Conservation (phyloP, 1,140 invertebrate genomes). For the Coptotermes formosanus region DNA sequence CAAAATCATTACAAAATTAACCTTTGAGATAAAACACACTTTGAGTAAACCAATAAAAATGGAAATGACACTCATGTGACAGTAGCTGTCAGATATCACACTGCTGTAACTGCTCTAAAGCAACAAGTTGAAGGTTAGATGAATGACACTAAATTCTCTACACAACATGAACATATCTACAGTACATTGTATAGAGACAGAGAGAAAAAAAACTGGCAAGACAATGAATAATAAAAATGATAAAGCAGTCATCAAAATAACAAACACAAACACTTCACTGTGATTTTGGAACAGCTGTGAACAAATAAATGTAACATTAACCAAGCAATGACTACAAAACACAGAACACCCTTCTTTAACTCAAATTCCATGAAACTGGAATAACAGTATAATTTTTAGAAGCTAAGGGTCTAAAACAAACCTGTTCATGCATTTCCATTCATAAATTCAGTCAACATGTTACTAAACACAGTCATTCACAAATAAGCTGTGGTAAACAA, state of each 20-base stretch:
- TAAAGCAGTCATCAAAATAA: constrained; percentile 1
- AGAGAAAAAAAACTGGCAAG: not conserved
- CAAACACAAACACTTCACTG: not conserved
- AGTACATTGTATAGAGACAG: not conserved
- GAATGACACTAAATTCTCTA: not conserved
- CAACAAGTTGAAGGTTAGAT: not conserved
- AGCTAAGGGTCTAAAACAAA: not conserved
- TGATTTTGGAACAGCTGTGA: not conserved
- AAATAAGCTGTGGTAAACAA: constrained; percentile 1
- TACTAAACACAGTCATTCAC: not conserved
- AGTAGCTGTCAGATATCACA: constrained; percentile 8
- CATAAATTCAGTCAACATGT: not conserved
- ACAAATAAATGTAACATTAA: constrained; percentile 7
- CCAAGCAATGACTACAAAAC: not conserved
- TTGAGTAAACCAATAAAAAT: not conserved
- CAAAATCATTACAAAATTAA: not conserved
- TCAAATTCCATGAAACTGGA: not conserved
- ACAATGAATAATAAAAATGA: not conserved
- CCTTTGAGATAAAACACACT: not conserved
- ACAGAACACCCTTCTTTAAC: not conserved
- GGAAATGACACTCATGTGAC: not conserved
- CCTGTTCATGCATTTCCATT: not conserved
- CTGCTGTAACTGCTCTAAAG: not conserved
- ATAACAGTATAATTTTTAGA: not conserved
- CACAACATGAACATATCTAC: not conserved